Evolutionary conservation across 1,140 invertebrate genomes (phyloP).

Genomic region (Pogonus chalceus): DNA sequence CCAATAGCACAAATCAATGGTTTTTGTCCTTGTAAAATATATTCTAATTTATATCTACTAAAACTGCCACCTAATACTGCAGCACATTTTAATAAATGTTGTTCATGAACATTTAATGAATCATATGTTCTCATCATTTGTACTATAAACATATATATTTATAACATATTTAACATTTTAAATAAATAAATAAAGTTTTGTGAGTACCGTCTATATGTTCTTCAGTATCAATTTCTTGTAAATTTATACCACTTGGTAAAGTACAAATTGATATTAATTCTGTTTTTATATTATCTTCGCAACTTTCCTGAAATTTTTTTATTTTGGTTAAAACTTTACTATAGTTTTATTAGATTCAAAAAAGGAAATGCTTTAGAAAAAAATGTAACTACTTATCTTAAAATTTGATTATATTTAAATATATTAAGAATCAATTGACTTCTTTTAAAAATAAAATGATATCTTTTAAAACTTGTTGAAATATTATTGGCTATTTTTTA

Average conservation of each 20-base stretch:
- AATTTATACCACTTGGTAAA: constrained; percentile 21
- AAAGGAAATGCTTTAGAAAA: too few relatives aligned
- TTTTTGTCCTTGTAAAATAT: constrained; percentile 39
- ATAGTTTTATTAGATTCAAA: too few relatives aligned
- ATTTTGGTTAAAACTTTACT: too few relatives aligned
- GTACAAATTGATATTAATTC: constrained; percentile 27
- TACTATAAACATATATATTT: constrained; percentile 31
- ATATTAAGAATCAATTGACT: too few relatives aligned
- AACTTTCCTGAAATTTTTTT: constrained; percentile 13
- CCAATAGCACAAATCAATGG: constrained; percentile 37
- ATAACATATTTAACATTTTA: too few relatives aligned
- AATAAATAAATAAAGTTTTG: too few relatives aligned
- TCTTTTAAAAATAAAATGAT: too few relatives aligned
- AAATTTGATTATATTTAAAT: too few relatives aligned
- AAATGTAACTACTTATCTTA: too few relatives aligned
- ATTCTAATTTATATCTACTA: constrained; percentile 42
- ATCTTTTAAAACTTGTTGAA: too few relatives aligned
- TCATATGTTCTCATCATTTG: constrained; percentile 48
- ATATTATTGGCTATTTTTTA: too few relatives aligned
- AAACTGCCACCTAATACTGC: constrained; percentile 48
- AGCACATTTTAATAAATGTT: constrained; percentile 48
- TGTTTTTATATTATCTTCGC: constrained; percentile 11
- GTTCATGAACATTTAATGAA: constrained; percentile 45
- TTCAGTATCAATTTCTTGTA: constrained; percentile 31
- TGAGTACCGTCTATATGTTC: constrained; percentile 35